These are phyloP conservation scores for Camponotus fellah DNA, from an alignment of 2,888 invertebrate species.

Conservation along the genomic window DNA sequence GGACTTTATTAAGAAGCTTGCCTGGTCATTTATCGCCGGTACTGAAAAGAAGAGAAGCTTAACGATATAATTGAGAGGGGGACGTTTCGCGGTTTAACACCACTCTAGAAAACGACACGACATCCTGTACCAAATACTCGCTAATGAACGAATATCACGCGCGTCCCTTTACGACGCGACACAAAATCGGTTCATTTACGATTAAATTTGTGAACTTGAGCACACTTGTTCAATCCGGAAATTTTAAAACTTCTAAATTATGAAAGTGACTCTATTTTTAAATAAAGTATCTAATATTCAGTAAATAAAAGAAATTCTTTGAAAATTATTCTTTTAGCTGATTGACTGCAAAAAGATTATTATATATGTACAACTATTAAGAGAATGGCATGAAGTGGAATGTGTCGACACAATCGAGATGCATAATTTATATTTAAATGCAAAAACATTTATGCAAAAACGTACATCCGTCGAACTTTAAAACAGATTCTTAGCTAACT, in stretches of 20 bases:
- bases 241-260: not conserved
- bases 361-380: not conserved
- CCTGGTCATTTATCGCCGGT: slow-evolving; percentile 46
- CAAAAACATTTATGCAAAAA: not conserved
- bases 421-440: slow-evolving; percentile 9
- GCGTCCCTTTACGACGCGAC: slow-evolving; percentile 63
- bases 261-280: not conserved
- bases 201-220: slow-evolving; percentile 3
- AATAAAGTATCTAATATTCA: slow-evolving; percentile 6
- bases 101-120: slow-evolving; percentile 80
- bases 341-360: not conserved
- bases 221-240: not conserved
- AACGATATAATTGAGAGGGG: slow-evolving; percentile 80
- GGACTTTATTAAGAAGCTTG: slow-evolving; percentile 41
- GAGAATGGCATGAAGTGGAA: not conserved
- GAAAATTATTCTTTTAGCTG: not conserved
- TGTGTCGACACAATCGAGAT: not conserved
- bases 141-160: slow-evolving; percentile 81
- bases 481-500: not conserved
- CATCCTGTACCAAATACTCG: slow-evolving; percentile 82
- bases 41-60: slow-evolving; percentile 70
- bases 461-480: too few relatives aligned
- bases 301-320: not conserved
- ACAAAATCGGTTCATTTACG: not conserved
- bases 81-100: slow-evolving; percentile 74